Percentiles rank a stretch among this genome's conserved stretches.
These are phyloP conservation scores for Trisateles emortualis DNA, from an alignment of 2,888 invertebrate genomes.

Conservation along the genomic window DNA sequence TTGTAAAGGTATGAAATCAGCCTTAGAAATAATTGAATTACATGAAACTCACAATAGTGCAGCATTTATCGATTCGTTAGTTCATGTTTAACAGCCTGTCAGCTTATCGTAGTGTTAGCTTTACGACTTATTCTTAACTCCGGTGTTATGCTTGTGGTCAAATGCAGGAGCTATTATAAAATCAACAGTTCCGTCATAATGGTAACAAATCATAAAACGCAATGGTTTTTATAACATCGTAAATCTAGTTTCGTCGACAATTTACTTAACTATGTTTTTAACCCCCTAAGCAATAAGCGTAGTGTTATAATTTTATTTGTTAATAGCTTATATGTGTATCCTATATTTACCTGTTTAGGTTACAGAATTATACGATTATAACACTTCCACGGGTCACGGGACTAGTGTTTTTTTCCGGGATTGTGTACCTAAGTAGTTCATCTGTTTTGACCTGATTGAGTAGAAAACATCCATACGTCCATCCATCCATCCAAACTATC, in stretches of 20 bases:
- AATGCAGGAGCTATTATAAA: slow-evolving; percentile 58
- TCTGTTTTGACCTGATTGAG: no score
- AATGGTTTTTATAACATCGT: slow-evolving; percentile 36
- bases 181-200: slow-evolving; percentile 59
- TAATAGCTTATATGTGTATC: not conserved
- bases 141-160: slow-evolving; percentile 47
- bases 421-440: no score
- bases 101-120: slow-evolving; percentile 62
- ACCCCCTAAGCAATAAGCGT: not conserved
- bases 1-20: not conserved
- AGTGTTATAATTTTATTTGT: not conserved
- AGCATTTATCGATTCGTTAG: slow-evolving; percentile 58
- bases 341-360: not conserved
- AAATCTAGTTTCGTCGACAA: slow-evolving; percentile 29
- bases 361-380: no score
- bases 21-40: slow-evolving; percentile 45
- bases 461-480: no score
- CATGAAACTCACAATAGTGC: slow-evolving; percentile 45
- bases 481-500: no score
- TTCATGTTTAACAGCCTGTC: slow-evolving; percentile 71
- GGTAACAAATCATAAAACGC: slow-evolving; percentile 53
- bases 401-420: no score
- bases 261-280: slow-evolving; percentile 20
- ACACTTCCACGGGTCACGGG: no score
- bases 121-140: slow-evolving; percentile 69